Evolutionary conservation across 2,797 vertebrate species (phyloP), one percentile per base, ranked within the genome.

Genomic region (Sphenodon punctatus): DNA sequence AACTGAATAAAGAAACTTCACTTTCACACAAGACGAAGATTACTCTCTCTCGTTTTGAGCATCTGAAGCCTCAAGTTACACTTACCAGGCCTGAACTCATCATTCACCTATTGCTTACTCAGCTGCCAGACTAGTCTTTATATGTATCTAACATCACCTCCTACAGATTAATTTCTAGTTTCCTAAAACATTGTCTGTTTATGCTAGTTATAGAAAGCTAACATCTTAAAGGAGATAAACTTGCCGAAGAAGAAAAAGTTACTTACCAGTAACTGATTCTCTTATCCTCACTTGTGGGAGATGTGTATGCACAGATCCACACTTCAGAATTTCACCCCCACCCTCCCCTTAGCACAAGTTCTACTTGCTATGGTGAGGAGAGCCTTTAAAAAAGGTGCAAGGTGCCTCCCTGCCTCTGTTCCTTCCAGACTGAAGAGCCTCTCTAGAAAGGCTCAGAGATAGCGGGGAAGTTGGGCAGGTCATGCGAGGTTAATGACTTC

Each of bases 1-100:
- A 23, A 68, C n/a, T 19, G 20, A 4, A 55, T 14, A 78, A 55
- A 68, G 27, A 7, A 63, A 30, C 0, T 0, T 36, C 46, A 38
- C 11, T 60, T 15, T 5, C 30, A 78, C 78, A 11, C 7, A 82
- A 63, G 0, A 0, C 1, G 71, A 20, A 55, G 48, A 60, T 41
- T 69, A 5, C 60, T 70, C 15, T 19, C 20, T 27, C 41, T 55
- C 69, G 19, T 41, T 73, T 46, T 27, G n/a, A n/a, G 20, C 1
- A 32, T 1, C 15, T 2, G 10, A 36, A 74, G 51, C 63, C n/a
- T 69, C 19, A 46, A 71, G 43, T 39, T n/a, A 68, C 25, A 46
- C 32, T 55, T 42, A 41, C 16, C 19, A 70, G 61, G 2, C 13
- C 6, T 60, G 60, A 77, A 70, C 20, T 64, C 23, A 67, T n/a